These are phyloP conservation scores for Colaptes auratus DNA, from an alignment of 2,113 vertebrate genomes.

Conservation along the genomic window DNA sequence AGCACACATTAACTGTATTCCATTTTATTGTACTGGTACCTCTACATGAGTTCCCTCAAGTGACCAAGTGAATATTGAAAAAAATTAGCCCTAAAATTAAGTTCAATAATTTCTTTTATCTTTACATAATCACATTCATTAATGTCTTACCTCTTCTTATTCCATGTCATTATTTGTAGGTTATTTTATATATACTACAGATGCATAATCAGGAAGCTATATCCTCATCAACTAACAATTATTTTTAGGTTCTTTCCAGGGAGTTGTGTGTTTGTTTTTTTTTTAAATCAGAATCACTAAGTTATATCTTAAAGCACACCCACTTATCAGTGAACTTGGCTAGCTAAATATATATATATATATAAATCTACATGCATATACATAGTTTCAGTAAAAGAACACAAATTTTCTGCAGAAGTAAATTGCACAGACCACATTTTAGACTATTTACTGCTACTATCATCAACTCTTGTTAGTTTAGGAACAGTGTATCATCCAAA, in stretches of 20 bases:
- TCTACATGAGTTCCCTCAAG: accelerated
- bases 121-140: not conserved
- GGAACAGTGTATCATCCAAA: not conserved
- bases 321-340: not conserved
- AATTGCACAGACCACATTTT: not conserved
- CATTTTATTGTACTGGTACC: not conserved
- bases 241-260: not conserved
- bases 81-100: too few relatives aligned
- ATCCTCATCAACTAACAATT: not conserved
- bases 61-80: not conserved
- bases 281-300: not conserved
- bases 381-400: not conserved
- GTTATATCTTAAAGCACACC: not conserved
- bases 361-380: not conserved
- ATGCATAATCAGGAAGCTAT: not conserved
- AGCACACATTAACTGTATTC: not conserved
- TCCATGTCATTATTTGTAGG: not conserved
- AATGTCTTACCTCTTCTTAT: not conserved
- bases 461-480: not conserved
- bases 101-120: not conserved
- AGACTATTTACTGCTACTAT: not conserved
- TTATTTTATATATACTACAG: not conserved
- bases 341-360: not conserved
- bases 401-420: not conserved
- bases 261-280: not conserved